Conservation (phyloP, 2,888 invertebrate genomes). For the Chymomyza procnemis region DNA sequence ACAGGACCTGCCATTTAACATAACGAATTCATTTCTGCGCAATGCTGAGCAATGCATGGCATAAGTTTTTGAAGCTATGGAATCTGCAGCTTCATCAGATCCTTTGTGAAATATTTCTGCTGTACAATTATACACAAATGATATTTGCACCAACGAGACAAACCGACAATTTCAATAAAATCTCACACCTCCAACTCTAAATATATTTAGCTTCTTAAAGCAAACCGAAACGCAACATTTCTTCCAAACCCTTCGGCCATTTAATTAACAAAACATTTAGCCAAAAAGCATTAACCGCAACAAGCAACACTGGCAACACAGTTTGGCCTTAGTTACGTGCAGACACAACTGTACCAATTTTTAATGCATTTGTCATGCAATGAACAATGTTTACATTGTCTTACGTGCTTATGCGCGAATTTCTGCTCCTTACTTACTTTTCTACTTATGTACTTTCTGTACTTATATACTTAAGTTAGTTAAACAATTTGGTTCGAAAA, state of each 20-base stretch:
- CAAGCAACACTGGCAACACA: neutral
- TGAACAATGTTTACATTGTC: neutral
- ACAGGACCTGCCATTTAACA: slow-evolving; percentile 98
- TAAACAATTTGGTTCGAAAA: slow-evolving; percentile 67
- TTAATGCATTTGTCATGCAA: neutral
- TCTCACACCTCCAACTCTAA: too few species aligned
- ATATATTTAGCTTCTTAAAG: too few species aligned
- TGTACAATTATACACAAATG: too few species aligned
- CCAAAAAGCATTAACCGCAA: neutral
- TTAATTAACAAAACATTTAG: neutral
- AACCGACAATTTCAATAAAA: too few species aligned
- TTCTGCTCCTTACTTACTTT: neutral
- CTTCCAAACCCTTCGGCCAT: neutral
- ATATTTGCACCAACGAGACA: too few species aligned
- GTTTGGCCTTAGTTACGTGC: neutral
- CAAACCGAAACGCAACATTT: too few species aligned
- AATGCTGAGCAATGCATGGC: slow-evolving; percentile 99
- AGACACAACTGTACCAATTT: neutral
- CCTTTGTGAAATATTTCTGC: too few species aligned
- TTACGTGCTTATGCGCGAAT: neutral
- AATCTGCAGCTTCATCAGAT: slow-evolving; percentile 94
- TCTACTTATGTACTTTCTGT: slow-evolving; percentile 54
- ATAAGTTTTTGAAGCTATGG: slow-evolving; percentile 96
- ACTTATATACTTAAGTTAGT: slow-evolving; percentile 56
- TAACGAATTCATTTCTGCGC: slow-evolving; percentile 99